Conservation (phyloP, 2,797 vertebrate species). For the Mormyrops attenuatus region DNA sequence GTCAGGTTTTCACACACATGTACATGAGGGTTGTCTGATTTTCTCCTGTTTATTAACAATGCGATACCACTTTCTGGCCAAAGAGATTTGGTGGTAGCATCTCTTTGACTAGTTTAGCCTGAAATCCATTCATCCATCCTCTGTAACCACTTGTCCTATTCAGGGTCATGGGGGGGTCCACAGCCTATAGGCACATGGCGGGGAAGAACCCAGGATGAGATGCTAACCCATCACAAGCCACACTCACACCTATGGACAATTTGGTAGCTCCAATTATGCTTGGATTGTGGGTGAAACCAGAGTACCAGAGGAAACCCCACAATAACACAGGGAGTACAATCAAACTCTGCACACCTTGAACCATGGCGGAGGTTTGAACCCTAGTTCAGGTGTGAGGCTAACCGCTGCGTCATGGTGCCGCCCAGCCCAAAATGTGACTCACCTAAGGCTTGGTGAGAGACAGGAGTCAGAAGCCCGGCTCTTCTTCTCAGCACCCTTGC, state of each 20-base stretch:
- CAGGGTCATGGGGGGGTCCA: background rate
- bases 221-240: background rate
- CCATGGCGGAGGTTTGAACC: background rate
- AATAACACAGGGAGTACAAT: background rate
- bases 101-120: background rate
- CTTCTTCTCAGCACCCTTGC: slow-evolving; percentile 67
- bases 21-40: background rate
- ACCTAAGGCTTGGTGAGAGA: slow-evolving; percentile 11
- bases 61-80: background rate
- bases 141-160: background rate
- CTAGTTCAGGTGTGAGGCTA: background rate
- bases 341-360: background rate
- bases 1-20: background rate
- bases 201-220: background rate
- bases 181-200: slow-evolving; percentile 44
- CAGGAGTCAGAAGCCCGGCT: slow-evolving; percentile 45
- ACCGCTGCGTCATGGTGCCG: background rate
- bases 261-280: background rate
- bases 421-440: background rate
- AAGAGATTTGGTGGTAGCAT: background rate
- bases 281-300: background rate
- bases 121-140: slow-evolving; percentile 45
- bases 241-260: background rate
- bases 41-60: background rate
- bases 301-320: background rate